Conservation (phyloP, 2,797 vertebrate species). For the Chromis chromis region DNA sequence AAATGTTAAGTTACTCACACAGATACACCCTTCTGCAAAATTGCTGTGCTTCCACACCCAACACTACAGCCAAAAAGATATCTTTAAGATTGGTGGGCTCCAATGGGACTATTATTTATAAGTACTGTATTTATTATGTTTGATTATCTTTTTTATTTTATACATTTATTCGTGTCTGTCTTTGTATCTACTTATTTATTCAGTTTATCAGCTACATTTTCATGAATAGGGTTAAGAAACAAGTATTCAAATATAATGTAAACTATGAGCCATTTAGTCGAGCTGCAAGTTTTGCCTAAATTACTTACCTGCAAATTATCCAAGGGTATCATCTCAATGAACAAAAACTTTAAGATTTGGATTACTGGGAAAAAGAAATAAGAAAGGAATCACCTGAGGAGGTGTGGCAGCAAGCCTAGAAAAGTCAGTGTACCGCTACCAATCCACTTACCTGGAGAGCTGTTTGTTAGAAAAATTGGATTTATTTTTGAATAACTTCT, state of each 20-base stretch:
- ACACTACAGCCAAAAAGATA: not conserved
- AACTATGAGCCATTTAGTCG: not conserved
- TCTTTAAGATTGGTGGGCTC: not conserved
- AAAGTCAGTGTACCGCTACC: not conserved
- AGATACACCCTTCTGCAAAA: constrained; percentile 4
- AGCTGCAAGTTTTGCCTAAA: not conserved
- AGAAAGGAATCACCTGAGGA: constrained; percentile 6
- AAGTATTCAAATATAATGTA: not conserved
- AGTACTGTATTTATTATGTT: not conserved
- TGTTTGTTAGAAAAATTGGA: not conserved
- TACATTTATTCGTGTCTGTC: not conserved
- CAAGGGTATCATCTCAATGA: not conserved
- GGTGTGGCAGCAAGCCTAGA: constrained; percentile 5
- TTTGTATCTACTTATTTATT: not conserved
- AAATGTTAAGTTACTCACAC: constrained; percentile 22
- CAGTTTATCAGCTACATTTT: not conserved
- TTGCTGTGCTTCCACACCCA: not conserved
- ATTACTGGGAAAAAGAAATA: not conserved
- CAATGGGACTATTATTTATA: not conserved
- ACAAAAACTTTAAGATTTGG: not conserved
- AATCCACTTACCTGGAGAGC: constrained; percentile 4
- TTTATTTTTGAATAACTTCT: not conserved
- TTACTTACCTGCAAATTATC: not conserved
- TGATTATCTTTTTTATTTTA: not conserved
- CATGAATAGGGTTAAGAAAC: not conserved